These are phyloP conservation scores for Ictalurus furcatus DNA, from an alignment of 2,113 vertebrate species.

Conservation along the genomic window DNA sequence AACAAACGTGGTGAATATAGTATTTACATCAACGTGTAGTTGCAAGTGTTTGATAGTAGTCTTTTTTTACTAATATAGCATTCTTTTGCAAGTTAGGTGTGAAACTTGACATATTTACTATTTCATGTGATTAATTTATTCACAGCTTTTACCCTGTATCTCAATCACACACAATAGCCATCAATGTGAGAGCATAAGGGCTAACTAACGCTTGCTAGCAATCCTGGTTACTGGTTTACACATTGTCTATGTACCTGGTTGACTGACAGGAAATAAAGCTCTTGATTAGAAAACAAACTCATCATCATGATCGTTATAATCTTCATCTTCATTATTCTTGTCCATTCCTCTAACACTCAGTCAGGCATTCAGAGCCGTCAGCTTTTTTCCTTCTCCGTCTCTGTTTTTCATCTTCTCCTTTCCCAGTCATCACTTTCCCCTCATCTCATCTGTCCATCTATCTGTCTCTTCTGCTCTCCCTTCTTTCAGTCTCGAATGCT, in stretches of 20 bases:
- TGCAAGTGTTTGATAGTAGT: not conserved
- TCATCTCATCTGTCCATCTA: constrained; percentile 28
- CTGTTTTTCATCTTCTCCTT: constrained; percentile 4
- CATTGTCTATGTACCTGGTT: not conserved
- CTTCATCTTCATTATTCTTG: constrained; percentile 26
- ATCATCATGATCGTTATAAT: not conserved
- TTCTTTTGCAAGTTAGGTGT: not conserved
- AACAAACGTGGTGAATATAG: not conserved
- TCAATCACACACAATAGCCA: not conserved
- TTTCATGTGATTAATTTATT: not conserved
- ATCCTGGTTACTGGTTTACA: not conserved
- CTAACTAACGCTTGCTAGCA: not conserved
- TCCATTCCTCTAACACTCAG: constrained; percentile 8
- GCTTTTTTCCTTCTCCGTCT: not conserved
- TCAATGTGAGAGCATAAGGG: not conserved
- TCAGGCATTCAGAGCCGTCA: constrained; percentile 16
- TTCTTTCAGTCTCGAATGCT: not conserved
- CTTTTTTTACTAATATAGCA: not conserved
- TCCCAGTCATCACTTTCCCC: not conserved
- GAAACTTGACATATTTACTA: not conserved
- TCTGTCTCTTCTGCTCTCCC: not conserved
- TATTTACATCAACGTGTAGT: not conserved
- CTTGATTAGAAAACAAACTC: constrained; percentile 6
- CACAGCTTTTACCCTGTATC: not conserved
- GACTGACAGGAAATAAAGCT: constrained; percentile 12